Percentiles rank a stretch among this genome's conserved stretches.
These are phyloP conservation scores for Seira ritae DNA, from an alignment of 2,888 invertebrate species.

Conservation along the genomic window DNA sequence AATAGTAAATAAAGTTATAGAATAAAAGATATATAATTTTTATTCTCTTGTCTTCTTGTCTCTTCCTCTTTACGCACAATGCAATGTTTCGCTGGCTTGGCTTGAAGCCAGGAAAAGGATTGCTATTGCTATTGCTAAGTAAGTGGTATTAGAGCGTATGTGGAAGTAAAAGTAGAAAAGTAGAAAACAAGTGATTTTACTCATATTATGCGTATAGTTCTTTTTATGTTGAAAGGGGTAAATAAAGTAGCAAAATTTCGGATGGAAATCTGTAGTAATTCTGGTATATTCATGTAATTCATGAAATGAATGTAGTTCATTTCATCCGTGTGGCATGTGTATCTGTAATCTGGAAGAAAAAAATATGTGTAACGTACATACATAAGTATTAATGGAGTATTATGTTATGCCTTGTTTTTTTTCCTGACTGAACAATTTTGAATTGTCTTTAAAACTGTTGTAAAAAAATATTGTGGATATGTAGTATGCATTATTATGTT, in stretches of 20 bases:
- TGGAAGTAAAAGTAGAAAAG: not conserved
- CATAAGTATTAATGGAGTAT: constrained; percentile 6
- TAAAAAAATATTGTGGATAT: not conserved
- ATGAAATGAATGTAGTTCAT: too few species aligned
- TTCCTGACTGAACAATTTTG: not conserved
- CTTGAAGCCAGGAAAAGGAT: constrained; percentile 9
- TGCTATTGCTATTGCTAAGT: not conserved
- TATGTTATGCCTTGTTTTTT: constrained; percentile 9
- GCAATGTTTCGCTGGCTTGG: too few species aligned
- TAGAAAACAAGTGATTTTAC: constrained; percentile 1
- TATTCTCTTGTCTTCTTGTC: not conserved
- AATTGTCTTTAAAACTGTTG: not conserved
- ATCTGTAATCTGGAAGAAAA: not conserved
- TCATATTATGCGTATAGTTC: not conserved
- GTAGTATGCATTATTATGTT: not conserved
- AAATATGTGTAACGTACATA: not conserved
- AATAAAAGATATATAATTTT: not conserved
- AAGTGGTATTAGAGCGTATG: not conserved
- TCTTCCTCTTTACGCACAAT: not conserved
- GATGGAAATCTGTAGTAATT: too few species aligned
- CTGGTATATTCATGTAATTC: too few species aligned
- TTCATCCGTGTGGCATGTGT: not conserved
- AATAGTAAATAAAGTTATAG: not conserved
- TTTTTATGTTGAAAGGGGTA: constrained; percentile 17
- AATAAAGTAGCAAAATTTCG: not conserved